Percentiles rank a stretch among this genome's conserved stretches.
Evolutionary conservation across 92 coral and sea anemone genomes (phyloP).

Genomic region (Pocillopora meandrina): DNA sequence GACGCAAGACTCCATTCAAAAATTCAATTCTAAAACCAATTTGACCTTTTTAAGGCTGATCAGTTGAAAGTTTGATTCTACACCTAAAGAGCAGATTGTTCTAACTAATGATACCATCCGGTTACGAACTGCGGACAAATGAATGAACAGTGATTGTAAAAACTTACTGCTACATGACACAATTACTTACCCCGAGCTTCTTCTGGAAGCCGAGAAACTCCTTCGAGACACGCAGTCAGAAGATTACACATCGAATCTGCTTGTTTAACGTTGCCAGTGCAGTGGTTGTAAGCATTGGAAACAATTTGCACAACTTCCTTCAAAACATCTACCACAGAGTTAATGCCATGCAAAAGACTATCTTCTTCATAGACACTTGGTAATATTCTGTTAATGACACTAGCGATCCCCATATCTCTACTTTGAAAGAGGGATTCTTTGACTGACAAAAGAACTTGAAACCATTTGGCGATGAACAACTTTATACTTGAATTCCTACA

Average conservation of each 20-base stretch:
- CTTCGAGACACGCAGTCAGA: slow-evolving; percentile 31
- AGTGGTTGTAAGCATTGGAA: not conserved
- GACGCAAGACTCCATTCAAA: too few relatives aligned
- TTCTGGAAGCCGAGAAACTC: not conserved
- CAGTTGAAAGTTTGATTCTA: too few relatives aligned
- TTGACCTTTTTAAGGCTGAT: too few relatives aligned
- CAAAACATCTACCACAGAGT: not conserved
- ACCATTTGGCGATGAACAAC: slow-evolving; percentile 46
- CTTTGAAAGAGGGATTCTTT: slow-evolving; percentile 22
- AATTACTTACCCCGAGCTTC: not conserved
- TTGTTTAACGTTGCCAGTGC: slow-evolving; percentile 23
- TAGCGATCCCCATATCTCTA: not conserved
- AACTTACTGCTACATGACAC: too few relatives aligned
- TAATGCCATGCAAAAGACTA: not conserved
- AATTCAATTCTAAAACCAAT: too few relatives aligned
- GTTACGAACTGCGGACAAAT: too few relatives aligned
- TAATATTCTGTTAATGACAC: slow-evolving; percentile 2
- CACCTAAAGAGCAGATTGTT: too few relatives aligned
- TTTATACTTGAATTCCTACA: slow-evolving; percentile 17
- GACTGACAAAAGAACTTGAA: slow-evolving; percentile 45
- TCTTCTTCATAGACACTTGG: too few relatives aligned
- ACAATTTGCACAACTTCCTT: slow-evolving; percentile 3
- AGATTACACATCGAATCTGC: slow-evolving; percentile 25
- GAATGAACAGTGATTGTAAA: too few relatives aligned
- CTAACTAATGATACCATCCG: too few relatives aligned